Conservation (phyloP, 2,797 vertebrate species). For the Neosilurus hyrtlii region DNA sequence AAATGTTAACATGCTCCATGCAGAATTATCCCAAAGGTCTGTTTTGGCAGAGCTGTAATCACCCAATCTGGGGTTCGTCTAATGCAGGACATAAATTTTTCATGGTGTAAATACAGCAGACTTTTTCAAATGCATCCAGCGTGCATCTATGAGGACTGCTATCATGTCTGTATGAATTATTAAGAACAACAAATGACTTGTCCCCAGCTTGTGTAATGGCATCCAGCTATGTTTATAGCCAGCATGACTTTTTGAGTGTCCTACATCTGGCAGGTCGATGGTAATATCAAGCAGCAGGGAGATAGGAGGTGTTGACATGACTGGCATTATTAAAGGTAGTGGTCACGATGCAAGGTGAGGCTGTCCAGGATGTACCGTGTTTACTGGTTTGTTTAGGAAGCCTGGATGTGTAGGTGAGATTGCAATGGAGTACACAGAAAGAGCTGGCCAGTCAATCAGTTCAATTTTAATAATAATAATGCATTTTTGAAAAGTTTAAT, state of each 20-base stretch:
- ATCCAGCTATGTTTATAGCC: conserved; percentile 42
- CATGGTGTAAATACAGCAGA: conserved; percentile 46
- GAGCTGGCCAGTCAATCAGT: not conserved
- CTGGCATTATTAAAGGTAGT: not conserved
- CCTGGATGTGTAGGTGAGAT: not conserved
- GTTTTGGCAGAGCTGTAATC: conserved; percentile 42
- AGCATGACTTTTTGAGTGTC: conserved; percentile 27
- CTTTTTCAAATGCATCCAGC: conserved; percentile 24
- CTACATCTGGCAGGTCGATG: conserved; percentile 22
- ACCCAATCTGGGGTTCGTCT: conserved; percentile 28
- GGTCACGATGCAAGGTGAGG: not conserved
- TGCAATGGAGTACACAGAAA: not conserved
- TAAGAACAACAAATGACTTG: conserved; percentile 55
- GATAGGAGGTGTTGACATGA: conserved; percentile 19
- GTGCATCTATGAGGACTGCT: conserved; percentile 26
- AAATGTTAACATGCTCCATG: conserved; percentile 29
- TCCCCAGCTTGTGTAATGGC: conserved; percentile 40
- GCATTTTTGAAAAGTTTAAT: too few species aligned
- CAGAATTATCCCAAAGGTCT: not conserved
- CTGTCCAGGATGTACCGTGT: not conserved
- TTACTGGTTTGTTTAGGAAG: not conserved
- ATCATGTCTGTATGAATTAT: conserved; percentile 54
- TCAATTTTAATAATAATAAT: too few species aligned
- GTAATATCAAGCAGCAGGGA: conserved; percentile 20
- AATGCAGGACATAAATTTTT: conserved; percentile 46